Conservation (phyloP, 53 echinoderm and acorn worm genomes). For the Patiria pectinifera region DNA sequence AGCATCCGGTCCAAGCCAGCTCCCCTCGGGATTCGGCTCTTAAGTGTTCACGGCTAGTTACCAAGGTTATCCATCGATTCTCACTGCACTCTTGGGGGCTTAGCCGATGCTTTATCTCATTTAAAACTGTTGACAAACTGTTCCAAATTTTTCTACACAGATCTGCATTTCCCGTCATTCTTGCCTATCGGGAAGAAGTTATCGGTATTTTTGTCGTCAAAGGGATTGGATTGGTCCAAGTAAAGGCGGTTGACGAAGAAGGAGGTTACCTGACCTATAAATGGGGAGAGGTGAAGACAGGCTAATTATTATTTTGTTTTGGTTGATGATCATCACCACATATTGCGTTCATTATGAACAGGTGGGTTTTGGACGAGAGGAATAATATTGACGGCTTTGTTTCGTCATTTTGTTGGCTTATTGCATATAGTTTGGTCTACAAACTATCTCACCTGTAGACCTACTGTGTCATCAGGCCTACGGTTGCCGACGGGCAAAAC, state of each 20-base stretch:
- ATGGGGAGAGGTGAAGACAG: neutral
- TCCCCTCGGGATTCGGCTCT: conserved; percentile 2
- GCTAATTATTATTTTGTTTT: too few relatives aligned
- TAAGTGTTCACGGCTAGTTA: conserved; percentile 21
- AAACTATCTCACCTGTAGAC: neutral
- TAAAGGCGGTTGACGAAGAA: neutral
- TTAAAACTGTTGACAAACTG: conserved; percentile 50
- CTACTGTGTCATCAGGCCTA: too few relatives aligned
- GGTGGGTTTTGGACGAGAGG: too few relatives aligned
- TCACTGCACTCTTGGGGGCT: neutral
- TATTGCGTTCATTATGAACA: too few relatives aligned
- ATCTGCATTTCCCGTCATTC: conserved; percentile 29
- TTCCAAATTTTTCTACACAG: conserved; percentile 37
- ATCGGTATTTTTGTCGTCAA: conserved; percentile 11
- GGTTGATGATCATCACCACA: too few relatives aligned
- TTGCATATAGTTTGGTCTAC: too few relatives aligned
- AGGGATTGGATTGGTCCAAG: neutral
- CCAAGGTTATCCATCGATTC: conserved; percentile 16
- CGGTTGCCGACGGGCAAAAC: too few relatives aligned
- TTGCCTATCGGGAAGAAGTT: neutral
- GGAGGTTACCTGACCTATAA: neutral
- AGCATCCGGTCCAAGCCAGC: conserved; percentile 1
- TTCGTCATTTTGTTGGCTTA: too few relatives aligned
- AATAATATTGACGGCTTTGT: too few relatives aligned
- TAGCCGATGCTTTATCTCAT: neutral